Base-by-base conservation (phyloP, 2,888 invertebrate genomes). In the Syrista parreyssii region DNA sequence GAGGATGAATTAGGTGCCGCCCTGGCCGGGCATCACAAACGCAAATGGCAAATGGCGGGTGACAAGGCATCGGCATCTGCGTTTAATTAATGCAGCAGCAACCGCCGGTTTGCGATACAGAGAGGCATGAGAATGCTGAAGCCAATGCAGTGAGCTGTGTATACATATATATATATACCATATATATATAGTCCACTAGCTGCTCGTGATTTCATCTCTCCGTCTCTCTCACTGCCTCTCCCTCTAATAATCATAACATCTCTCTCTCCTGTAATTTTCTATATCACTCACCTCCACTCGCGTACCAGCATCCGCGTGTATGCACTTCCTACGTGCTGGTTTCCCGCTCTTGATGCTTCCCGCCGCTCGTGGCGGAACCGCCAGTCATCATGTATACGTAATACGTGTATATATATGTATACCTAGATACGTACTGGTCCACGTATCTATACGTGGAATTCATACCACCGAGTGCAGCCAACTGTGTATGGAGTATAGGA, bases 41-140 rank as follows among this genome's bases (percentile, higher is more conserved):
- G 83, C 83, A 82, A 84, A 84, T 84, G 84, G 85, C 85, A 85
- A 88, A 87, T 86, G 85, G 86, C 86, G 85, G 83, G 84, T 85
- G 86, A 88, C 86, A 83, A 84, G 84, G 84, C 84, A 86, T 88
- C 86, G 88, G 85, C 87, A 86, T 86, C 85, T 87, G 86, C 83
- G 86, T 84, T 86, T 87, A 87, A 88, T 88, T 86, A 86, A 88
- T 85, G 87, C 86, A 78, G 76, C 81, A 82, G 79, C 81, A 80
- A 74, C 80, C 82, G 74, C 77, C 75, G 55, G 40, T 55, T 55
- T 36, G 77, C 68, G 68, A 79, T 78, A 76, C 75, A 73, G 79
- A 72, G 75, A 74, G 68, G 76, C 79, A 78, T 76, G 83, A 82
- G 82, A 83, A 83, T 82, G 82, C 79, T 76, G 81, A 79, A 78